Conservation (phyloP, 2,888 invertebrate species). For the Conistra vaccinii region DNA sequence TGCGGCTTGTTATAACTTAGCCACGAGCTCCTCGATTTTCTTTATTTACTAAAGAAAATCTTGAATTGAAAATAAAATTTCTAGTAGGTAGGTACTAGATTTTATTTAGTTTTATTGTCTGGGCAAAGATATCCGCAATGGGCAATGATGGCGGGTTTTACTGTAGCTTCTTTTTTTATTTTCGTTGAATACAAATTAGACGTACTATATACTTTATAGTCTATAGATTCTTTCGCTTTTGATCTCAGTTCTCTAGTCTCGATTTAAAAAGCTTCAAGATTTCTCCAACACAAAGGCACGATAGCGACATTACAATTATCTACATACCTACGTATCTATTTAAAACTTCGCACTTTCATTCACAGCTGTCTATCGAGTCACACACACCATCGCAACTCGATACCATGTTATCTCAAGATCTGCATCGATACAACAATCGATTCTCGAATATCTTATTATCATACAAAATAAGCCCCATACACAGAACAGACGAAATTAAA, state of each 20-base stretch:
- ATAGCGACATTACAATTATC: conserved; percentile 46
- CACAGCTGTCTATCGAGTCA: conserved; percentile 61
- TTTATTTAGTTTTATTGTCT: too few species aligned
- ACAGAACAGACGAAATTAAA: conserved; percentile 81
- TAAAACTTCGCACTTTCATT: conserved; percentile 53
- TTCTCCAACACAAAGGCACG: conserved; percentile 13
- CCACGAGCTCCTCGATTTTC: too few species aligned
- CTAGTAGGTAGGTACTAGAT: too few species aligned
- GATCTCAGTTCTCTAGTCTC: neutral
- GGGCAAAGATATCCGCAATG: too few species aligned
- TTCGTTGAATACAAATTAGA: neutral
- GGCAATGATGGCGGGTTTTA: too few species aligned
- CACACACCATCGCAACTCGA: conserved; percentile 77
- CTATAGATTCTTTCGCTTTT: neutral
- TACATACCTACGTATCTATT: conserved; percentile 44
- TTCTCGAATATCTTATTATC: conserved; percentile 79
- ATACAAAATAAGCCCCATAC: conserved; percentile 73
- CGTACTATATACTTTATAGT: neutral
- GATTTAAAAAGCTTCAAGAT: conserved; percentile 26
- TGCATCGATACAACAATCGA: conserved; percentile 76
- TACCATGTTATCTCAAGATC: conserved; percentile 84
- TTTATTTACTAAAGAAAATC: too few species aligned
- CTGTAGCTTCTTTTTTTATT: neutral
- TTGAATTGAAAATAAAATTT: too few species aligned
- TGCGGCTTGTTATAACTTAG: too few species aligned